These are phyloP conservation scores for honey bee (Apis mellifera) DNA, from an alignment of 1,140 invertebrate species.

Conservation along the genomic window Amel_HAv3.1 CM009944.2:5460501-5461000, in stretches of 20 bases:
- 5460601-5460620: background rate
- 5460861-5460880: background rate
- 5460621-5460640: background rate
- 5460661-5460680: background rate
- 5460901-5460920: background rate
- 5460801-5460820: background rate
- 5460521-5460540: background rate
- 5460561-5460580: conserved; percentile 1
- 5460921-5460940: background rate
- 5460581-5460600: background rate
- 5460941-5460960: background rate
- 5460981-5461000: no score
- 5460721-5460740: background rate
- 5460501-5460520: background rate
- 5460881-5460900: conserved; percentile 13
- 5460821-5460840: background rate
- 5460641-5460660: background rate
- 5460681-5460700: background rate
- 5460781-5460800: background rate
- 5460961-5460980: background rate
- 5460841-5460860: background rate
- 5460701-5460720: background rate
- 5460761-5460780: background rate
- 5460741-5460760: background rate
- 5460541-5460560: conserved; percentile 12